Percentiles rank a stretch among this genome's conserved stretches.
phyloP scores from a whole-genome alignment of 1,140 invertebrate species.

The Ectropis grisescens region DNA sequence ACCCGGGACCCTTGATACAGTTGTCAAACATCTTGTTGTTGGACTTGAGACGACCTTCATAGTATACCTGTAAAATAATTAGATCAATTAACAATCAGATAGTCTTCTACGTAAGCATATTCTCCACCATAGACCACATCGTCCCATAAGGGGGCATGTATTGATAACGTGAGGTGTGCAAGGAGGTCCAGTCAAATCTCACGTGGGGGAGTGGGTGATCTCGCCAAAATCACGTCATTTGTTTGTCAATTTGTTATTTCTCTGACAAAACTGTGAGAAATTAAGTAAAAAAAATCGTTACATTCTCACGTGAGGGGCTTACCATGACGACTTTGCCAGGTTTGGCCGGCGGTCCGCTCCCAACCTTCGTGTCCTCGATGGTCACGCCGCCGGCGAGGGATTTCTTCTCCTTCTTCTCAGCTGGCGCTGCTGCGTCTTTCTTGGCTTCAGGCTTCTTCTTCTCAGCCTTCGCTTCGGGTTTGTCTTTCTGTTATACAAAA shows the following conservation, averaged over 20 bases:
- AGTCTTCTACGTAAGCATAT: too few species aligned
- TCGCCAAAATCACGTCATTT: too few species aligned
- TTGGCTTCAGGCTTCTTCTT: slow-evolving; percentile 66
- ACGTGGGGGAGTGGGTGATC: too few species aligned
- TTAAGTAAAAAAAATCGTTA: too few species aligned
- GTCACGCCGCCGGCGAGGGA: slow-evolving; percentile 80
- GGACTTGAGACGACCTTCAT: slow-evolving; percentile 81
- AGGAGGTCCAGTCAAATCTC: too few species aligned
- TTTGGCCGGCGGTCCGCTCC: slow-evolving; percentile 83
- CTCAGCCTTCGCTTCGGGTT: slow-evolving; percentile 58
- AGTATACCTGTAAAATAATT: slow-evolving; percentile 74
- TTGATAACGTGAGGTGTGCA: too few species aligned
- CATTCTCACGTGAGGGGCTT: too few species aligned
- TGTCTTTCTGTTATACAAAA: slow-evolving; percentile 29
- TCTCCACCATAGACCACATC: too few species aligned
- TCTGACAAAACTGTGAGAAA: too few species aligned
- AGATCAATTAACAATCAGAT: too few species aligned
- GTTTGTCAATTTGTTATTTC: too few species aligned
- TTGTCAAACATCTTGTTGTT: slow-evolving; percentile 89
- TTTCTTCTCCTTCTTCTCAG: slow-evolving; percentile 71
- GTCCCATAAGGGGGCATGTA: too few species aligned
- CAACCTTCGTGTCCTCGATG: slow-evolving; percentile 83
- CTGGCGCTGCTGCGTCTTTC: slow-evolving; percentile 38
- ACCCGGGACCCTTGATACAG: slow-evolving; percentile 79
- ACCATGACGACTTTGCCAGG: slow-evolving; percentile 79